Evolutionary conservation across 2,888 invertebrate species (phyloP).

Genomic region (Callinectes sapidus): DNA sequence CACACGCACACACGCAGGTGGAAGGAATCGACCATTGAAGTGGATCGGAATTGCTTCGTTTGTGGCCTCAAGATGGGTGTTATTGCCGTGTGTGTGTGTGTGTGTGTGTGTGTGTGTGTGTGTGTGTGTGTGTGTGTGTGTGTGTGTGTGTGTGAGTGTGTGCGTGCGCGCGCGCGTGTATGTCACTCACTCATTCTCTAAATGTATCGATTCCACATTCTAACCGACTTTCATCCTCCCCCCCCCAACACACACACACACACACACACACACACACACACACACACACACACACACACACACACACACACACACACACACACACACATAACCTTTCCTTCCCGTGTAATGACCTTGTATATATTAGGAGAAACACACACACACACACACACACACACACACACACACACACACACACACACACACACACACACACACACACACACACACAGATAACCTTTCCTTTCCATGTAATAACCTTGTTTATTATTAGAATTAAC

Average conservation of each 20-base stretch:
- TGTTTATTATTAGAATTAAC: too few species aligned
- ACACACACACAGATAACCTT: neutral
- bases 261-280: constrained; percentile 32
- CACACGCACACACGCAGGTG: neutral
- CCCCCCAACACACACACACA: constrained; percentile 43
- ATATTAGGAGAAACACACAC: too few species aligned
- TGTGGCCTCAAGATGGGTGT: neutral
- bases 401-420: constrained; percentile 40
- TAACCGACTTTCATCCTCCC: neutral
- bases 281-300: constrained; percentile 20
- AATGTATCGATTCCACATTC: neutral
- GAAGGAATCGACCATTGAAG: constrained; percentile 24
- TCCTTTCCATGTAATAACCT: neutral
- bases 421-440: constrained; percentile 35
- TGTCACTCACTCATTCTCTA: neutral
- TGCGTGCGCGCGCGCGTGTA: too few species aligned
- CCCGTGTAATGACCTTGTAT: too few species aligned
- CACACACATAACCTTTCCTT: constrained; percentile 8
- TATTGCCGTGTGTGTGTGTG: neutral
- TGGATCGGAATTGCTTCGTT: constrained; percentile 7
- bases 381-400: too few species aligned
- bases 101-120: constrained; percentile 9
- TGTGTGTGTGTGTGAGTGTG: neutral
- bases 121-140: too few species aligned
- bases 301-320: constrained; percentile 37